Conservation (phyloP, 2,888 invertebrate species). For the Acanthococcus lagerstroemiae region DNA sequence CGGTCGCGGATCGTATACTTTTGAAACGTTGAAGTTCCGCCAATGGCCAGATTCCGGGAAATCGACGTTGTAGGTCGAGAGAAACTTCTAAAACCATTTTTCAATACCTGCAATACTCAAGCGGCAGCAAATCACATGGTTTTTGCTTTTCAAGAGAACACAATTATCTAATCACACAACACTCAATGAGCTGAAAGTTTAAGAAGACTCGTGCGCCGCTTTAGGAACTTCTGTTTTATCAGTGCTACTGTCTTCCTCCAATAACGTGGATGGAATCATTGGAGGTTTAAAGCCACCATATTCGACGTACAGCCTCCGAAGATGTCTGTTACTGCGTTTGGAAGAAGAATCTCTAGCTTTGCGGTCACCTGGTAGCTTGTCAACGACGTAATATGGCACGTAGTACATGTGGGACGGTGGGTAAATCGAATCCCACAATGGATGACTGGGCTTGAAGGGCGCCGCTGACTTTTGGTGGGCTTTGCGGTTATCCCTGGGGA, state of each 20-base stretch:
- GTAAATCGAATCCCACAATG: conserved; percentile 37
- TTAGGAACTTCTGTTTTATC: conserved; percentile 22
- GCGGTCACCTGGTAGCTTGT: conserved; percentile 7
- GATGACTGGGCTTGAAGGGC: conserved; percentile 38
- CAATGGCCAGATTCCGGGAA: no score
- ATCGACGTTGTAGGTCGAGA: no score
- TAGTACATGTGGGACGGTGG: conserved; percentile 37
- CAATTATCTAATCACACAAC: no score
- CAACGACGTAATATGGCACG: conserved; percentile 34
- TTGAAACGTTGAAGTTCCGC: no score
- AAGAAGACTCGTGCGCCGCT: not conserved
- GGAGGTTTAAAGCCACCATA: conserved; percentile 73
- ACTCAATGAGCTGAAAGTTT: not conserved
- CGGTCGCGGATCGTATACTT: no score
- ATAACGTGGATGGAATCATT: conserved; percentile 65
- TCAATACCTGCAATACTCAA: no score
- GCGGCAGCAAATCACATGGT: no score
- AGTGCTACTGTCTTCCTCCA: conserved; percentile 51
- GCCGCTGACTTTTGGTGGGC: conserved; percentile 4
- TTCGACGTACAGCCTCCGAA: conserved; percentile 53
- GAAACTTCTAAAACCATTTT: no score
- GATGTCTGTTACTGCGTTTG: conserved; percentile 23
- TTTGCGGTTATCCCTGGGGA: not conserved
- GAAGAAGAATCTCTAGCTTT: conserved; percentile 13
- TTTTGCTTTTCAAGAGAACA: no score